Base-by-base conservation (phyloP, 1,140 invertebrate genomes). In the Drosophila bipectinata region DNA sequence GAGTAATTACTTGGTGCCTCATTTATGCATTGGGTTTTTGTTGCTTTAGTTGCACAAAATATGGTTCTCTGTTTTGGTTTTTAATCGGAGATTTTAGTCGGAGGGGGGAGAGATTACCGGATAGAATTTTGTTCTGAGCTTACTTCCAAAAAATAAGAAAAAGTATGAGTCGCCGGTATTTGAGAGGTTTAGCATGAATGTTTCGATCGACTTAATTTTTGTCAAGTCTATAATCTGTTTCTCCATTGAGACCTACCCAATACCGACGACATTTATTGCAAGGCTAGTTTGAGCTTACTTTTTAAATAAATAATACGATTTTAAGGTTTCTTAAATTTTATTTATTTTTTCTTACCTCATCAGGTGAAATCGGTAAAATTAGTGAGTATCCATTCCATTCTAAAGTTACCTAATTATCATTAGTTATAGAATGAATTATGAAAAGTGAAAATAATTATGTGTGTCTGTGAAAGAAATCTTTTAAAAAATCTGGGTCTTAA, bases 51-150 rank as follows among this genome's bases (percentile, higher is more conserved):
- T 44, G 41, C 44, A 18, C 44, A 47, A 21, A 47, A 10, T 12
- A 24, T 9, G 44, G 44, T 18, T 6, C 10, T 28, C 18, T 3
- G 7, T 1, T 49, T 49, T 39, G 4, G 7, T 58, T 51, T 57
- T 53, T 30, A n/a, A 15, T n/a, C 41, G 41, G 15, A 18, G 15
- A 18, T 44, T 24, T 34, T 39, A 8, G 15, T 14, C 21, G 39
- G 54, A 21, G 5, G 34, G 32, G 30, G 8, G 56, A 41, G 39
- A 37, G 51, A 59, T n/a, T 44, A 57, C 72, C 58, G 49, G 41
- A 72, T 59, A n/a, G 12, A 82, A 82, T 82, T 82, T 82, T 64
- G 79, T 57, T 15, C n/a, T 58, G 30, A 34, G 39, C 39, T 52
- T 37, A 37, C 39, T 55, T 53, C 67, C 60, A 52, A 81, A 61